Conservation (phyloP, 2,888 invertebrate species). For the Teinopalpus imperialis region DNA sequence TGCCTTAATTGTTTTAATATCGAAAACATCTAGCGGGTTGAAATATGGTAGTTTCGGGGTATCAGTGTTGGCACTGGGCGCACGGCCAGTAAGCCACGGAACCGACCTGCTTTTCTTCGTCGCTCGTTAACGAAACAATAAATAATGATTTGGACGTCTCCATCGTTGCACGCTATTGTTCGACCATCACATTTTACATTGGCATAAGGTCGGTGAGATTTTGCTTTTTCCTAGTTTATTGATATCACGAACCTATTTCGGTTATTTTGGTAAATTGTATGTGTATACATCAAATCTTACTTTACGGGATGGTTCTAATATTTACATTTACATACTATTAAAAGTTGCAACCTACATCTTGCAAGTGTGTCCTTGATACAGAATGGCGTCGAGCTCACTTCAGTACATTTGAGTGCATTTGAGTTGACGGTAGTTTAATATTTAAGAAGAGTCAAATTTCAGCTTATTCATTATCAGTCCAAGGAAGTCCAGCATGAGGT, state of each 20-base stretch:
- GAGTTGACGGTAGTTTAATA: too few relatives aligned
- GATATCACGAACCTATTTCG: conserved; percentile 38
- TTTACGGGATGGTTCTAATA: too few relatives aligned
- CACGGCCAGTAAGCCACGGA: conserved; percentile 18
- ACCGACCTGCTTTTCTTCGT: conserved; percentile 49
- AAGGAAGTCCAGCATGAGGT: too few relatives aligned
- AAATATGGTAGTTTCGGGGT: conserved; percentile 18
- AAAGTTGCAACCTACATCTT: conserved; percentile 30
- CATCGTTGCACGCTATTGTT: conserved; percentile 61
- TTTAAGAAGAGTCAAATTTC: too few relatives aligned
- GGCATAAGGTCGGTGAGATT: conserved; percentile 46
- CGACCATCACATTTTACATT: conserved; percentile 60
- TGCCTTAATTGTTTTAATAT: conserved; percentile 22
- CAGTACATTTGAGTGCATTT: neutral
- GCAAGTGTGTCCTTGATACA: conserved; percentile 9
- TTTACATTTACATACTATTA: conserved; percentile 28
- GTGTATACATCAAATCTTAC: too few relatives aligned
- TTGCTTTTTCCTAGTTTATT: conserved; percentile 43
- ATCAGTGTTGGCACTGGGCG: conserved; percentile 18
- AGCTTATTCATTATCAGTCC: too few relatives aligned
- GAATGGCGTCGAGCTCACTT: conserved; percentile 4
- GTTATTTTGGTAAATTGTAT: conserved; percentile 16
- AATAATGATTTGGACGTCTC: conserved; percentile 72
- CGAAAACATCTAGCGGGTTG: conserved; percentile 11
- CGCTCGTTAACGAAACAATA: conserved; percentile 77